Evolutionary conservation across 2,113 vertebrate genomes (phyloP), one percentile per base, ranked within the genome.

Genomic region (Petroica traversi): DNA sequence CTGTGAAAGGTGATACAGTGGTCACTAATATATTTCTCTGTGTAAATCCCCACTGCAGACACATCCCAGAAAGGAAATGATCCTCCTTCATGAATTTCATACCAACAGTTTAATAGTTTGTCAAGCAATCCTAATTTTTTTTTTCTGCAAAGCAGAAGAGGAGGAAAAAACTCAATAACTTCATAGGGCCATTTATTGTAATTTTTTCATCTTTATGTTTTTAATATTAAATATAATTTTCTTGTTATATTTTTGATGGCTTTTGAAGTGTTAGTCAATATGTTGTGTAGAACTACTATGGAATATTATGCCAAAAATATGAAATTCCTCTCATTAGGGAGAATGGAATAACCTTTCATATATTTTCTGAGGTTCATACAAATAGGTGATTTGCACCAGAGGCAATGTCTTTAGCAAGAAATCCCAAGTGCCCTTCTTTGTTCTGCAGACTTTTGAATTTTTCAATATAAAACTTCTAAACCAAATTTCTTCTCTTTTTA

Each of bases 251-350:
- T 92, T 96, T 64, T 92, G 33, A 69, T 87, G 36, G 40, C 74
- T 92, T 93, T 92, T 95, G 77, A 95, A 91, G 46, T 59, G 22
- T 67, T 93, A 83, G 74, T 85, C 80, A 94, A 80, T 80, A 69
- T 66, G 31, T 76, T 95, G 25, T 77, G 26, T 48, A 55, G 75
- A 80, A 92, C 68, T 41, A 46, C 54, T 85, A 61, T 34, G 62
- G 55, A 91, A 63, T 67, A 23, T 82, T 91, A 73, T 51, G 38
- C 61, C 49, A 93, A 51, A 81, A 67, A 17, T 67, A 59, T 67
- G 87, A 68, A 85, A 85, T 95, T 85, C n/a, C 34, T 91, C 83
- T 95, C 68, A 79, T 91, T 91, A 92, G 41, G 31, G 55, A 80
- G 80, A 88, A 85, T 48, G 25, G 51, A 95, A 36, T 49, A 61